phyloP scores from a whole-genome alignment of 2,888 invertebrate genomes.

The Opisthograptis luteolata region DNA sequence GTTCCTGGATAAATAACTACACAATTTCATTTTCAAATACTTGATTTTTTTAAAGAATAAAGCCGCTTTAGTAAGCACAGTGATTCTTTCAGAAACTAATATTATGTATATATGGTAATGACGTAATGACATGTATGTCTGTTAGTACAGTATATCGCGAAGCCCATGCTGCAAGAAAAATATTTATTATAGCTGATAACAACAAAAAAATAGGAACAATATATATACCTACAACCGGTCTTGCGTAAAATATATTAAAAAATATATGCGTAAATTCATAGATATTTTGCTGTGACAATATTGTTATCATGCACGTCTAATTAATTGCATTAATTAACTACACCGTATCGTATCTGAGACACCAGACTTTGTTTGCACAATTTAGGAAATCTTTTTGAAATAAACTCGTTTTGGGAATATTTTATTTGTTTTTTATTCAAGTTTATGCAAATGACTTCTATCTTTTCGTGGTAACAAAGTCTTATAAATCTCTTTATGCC shows the following conservation, averaged over 20 bases:
- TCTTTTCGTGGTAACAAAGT: no score
- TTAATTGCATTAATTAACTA: constrained; percentile 8
- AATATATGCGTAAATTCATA: constrained; percentile 1
- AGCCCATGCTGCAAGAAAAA: constrained; percentile 65
- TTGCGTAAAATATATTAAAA: not conserved
- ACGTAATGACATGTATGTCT: constrained; percentile 30
- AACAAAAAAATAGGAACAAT: constrained; percentile 22
- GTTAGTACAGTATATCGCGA: constrained; percentile 51
- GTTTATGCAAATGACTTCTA: no score
- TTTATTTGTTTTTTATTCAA: not conserved
- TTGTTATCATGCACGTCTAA: constrained; percentile 15
- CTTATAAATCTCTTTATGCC: no score
- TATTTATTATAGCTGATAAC: constrained; percentile 33
- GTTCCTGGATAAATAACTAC: not conserved
- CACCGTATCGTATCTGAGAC: not conserved
- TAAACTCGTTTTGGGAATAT: no score
- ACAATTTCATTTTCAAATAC: not conserved
- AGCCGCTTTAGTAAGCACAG: constrained; percentile 31
- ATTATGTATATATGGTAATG: constrained; percentile 31
- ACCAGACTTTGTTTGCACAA: not conserved
- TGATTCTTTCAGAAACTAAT: constrained; percentile 33
- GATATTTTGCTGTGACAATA: not conserved
- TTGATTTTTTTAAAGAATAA: constrained; percentile 2
- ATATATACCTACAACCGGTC: constrained; percentile 1
- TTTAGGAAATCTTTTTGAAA: not conserved